phyloP scores from a whole-genome alignment of 2,888 invertebrate species.

The Phaonia tiefii region DNA sequence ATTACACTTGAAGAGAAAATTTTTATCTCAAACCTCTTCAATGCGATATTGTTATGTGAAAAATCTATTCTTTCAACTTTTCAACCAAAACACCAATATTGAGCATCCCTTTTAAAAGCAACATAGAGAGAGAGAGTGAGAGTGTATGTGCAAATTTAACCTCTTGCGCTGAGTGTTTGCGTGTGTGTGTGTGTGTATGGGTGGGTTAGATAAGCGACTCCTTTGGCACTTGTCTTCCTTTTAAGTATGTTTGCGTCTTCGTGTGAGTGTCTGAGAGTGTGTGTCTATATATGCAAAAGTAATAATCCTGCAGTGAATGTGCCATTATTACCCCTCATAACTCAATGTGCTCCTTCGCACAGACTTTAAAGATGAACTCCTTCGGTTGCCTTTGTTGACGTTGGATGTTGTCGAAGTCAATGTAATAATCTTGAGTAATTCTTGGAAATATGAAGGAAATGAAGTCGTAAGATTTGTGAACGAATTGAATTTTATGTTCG shows the following conservation, averaged over 20 bases:
- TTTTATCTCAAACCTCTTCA: slow-evolving; percentile 21
- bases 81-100: neutral
- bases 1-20: slow-evolving; percentile 18
- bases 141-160: no score
- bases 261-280: neutral
- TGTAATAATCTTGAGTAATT: slow-evolving; percentile 58
- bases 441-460: slow-evolving; percentile 34
- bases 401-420: neutral
- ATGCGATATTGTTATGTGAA: slow-evolving; percentile 18
- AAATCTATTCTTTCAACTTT: slow-evolving; percentile 18
- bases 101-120: neutral
- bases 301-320: slow-evolving; percentile 31
- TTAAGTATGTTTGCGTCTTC: neutral
- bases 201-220: slow-evolving; percentile 10
- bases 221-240: slow-evolving; percentile 15
- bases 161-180: neutral
- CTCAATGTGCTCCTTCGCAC: neutral
- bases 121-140: neutral
- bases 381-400: neutral
- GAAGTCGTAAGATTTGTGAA: slow-evolving; percentile 45
- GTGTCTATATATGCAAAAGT: slow-evolving; percentile 2
- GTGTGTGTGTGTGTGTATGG: neutral
- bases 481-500: slow-evolving; percentile 19
- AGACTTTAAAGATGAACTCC: neutral
- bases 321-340: slow-evolving; percentile 25